These are phyloP conservation scores for Phymatocera aterrima DNA, from an alignment of 2,888 invertebrate genomes.

Conservation along the genomic window DNA sequence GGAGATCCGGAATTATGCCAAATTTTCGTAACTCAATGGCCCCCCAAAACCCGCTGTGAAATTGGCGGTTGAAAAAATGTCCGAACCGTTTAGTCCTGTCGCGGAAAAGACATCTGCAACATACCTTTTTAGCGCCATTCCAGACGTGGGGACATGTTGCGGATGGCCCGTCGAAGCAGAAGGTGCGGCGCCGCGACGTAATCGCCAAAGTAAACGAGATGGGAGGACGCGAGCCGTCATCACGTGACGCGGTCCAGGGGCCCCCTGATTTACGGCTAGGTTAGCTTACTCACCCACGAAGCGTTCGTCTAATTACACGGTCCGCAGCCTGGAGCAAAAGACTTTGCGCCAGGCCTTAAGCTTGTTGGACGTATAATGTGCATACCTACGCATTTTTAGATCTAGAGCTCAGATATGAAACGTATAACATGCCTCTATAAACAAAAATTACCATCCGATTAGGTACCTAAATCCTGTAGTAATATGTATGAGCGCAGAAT, in stretches of 20 bases:
- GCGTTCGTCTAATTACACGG: slow-evolving; percentile 70
- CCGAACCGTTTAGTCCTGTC: not conserved
- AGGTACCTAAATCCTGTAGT: not conserved
- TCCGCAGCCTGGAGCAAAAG: slow-evolving; percentile 56
- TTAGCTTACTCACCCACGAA: slow-evolving; percentile 69
- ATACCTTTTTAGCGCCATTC: not conserved
- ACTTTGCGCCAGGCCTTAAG: not conserved
- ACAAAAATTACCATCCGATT: not conserved
- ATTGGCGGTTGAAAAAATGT: too few relatives aligned
- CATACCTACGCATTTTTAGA: not conserved
- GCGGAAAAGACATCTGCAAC: not conserved
- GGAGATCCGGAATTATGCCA: too few relatives aligned
- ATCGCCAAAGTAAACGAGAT: slow-evolving; percentile 20
- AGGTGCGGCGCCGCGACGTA: slow-evolving; percentile 29
- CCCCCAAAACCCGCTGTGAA: too few relatives aligned
- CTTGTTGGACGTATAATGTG: too few relatives aligned
- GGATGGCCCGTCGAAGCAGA: not conserved
- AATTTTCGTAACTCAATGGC: too few relatives aligned
- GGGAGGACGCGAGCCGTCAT: slow-evolving; percentile 55
- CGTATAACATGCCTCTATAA: not conserved
- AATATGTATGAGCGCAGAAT: too few relatives aligned
- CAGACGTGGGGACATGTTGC: not conserved
- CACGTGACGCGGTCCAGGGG: slow-evolving; percentile 57
- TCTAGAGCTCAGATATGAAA: not conserved
- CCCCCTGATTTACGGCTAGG: slow-evolving; percentile 66